A percentile compares a stretch with the other conserved stretches of the same genome.
Evolutionary conservation across 2,113 vertebrate species (phyloP).

Genomic region (Leuciscus idus): DNA sequence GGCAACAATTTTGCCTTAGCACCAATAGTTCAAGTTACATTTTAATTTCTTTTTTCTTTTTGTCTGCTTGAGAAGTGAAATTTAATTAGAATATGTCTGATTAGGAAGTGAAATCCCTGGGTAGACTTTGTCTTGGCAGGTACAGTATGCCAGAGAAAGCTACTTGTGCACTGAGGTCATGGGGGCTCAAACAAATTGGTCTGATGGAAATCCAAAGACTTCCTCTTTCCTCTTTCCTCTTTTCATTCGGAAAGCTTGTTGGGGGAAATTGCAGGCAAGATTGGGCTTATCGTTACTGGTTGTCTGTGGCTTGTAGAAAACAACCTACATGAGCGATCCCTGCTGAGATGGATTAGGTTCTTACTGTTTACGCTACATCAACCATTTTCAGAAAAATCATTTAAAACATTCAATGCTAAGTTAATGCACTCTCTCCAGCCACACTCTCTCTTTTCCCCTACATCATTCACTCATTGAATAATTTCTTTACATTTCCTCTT

Average conservation of each 20-base stretch:
- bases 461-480: not conserved
- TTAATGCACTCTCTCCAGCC: slow-evolving; percentile 6
- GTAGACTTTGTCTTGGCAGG: slow-evolving; percentile 37
- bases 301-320: slow-evolving; percentile 74
- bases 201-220: slow-evolving; percentile 47
- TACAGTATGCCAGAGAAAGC: not conserved
- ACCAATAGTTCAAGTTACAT: not conserved
- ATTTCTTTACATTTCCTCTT: not conserved
- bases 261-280: slow-evolving; percentile 67
- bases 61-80: not conserved
- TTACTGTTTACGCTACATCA: slow-evolving; percentile 68
- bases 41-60: not conserved
- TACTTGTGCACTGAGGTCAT: slow-evolving; percentile 2
- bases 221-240: slow-evolving; percentile 45
- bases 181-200: slow-evolving; percentile 26
- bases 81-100: not conserved
- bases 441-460: not conserved
- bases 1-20: not conserved
- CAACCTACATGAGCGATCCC: slow-evolving; percentile 71
- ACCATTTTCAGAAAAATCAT: slow-evolving; percentile 20
- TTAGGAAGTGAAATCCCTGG: not conserved
- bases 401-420: not conserved
- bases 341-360: slow-evolving; percentile 74
- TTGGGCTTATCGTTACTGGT: slow-evolving; percentile 69
- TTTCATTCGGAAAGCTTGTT: slow-evolving; percentile 69